phyloP scores from a whole-genome alignment of 1,140 invertebrate species.

The Platyscapa corneri region DNA sequence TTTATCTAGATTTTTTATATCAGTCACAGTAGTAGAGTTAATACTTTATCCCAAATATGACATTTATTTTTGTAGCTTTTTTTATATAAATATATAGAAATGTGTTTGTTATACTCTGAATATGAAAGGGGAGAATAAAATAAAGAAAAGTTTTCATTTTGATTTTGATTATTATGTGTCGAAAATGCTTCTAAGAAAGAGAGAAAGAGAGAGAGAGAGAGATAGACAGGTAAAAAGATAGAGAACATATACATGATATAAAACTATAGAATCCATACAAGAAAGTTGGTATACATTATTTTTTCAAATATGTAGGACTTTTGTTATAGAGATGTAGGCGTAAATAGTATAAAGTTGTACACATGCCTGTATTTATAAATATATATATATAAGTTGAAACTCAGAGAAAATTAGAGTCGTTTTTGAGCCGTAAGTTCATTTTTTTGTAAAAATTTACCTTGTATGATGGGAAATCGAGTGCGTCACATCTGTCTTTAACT shows the following conservation, averaged over 20 bases:
- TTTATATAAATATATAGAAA: too few species aligned
- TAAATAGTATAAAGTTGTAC: background rate
- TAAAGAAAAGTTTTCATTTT: constrained; percentile 24
- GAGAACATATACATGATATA: background rate
- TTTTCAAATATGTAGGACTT: background rate
- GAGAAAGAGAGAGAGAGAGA: background rate
- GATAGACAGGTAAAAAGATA: background rate
- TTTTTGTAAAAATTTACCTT: constrained; percentile 31
- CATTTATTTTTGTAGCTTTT: too few species aligned
- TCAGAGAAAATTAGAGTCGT: constrained; percentile 25
- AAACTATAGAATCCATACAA: background rate
- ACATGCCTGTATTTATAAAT: background rate
- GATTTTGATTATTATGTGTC: constrained; percentile 14
- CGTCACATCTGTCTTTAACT: constrained; percentile 22
- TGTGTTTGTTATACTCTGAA: too few species aligned
- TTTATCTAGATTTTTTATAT: too few species aligned
- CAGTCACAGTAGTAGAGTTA: too few species aligned
- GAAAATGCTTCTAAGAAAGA: background rate
- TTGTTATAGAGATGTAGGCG: background rate
- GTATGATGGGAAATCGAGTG: background rate
- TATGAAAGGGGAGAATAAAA: background rate
- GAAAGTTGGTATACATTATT: background rate
- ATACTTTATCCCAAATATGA: too few species aligned
- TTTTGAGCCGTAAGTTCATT: constrained; percentile 20
- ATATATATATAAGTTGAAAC: background rate